These are phyloP conservation scores for Pantala flavescens DNA, from an alignment of 1,140 invertebrate genomes.

Conservation along the genomic window DNA sequence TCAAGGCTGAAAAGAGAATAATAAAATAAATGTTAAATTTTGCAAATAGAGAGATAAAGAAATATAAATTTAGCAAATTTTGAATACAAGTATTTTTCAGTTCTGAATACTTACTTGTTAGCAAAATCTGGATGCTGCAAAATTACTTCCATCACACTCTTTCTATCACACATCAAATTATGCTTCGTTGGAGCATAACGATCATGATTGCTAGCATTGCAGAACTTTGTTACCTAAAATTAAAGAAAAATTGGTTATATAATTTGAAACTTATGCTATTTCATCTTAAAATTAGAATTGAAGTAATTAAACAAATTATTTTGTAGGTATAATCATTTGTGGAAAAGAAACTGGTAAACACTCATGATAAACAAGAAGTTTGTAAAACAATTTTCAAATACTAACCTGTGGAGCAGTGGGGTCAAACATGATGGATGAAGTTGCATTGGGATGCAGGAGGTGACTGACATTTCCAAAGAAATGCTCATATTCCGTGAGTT, in stretches of 20 bases:
- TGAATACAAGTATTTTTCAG: not conserved
- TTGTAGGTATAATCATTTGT: too few relatives aligned
- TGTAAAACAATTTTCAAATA: not conserved
- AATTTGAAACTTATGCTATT: too few relatives aligned
- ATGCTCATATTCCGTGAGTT: not conserved
- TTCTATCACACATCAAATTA: constrained; percentile 49
- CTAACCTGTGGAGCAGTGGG: constrained; percentile 27
- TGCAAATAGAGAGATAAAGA: constrained; percentile 13
- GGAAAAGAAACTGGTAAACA: too few relatives aligned
- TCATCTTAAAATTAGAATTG: too few relatives aligned
- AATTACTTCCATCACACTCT: constrained; percentile 51
- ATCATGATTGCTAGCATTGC: constrained; percentile 49
- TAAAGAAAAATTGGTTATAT: not conserved
- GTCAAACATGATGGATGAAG: constrained; percentile 45
- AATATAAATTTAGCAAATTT: not conserved
- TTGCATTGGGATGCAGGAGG: constrained; percentile 36
- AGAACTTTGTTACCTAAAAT: constrained; percentile 46
- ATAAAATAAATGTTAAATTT: not conserved
- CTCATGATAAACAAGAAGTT: too few relatives aligned
- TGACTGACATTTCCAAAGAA: not conserved
- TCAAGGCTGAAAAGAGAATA: not conserved
- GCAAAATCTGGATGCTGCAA: constrained; percentile 46
- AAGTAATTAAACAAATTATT: too few relatives aligned
- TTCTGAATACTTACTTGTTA: constrained; percentile 27
- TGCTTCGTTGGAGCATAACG: constrained; percentile 54